These are phyloP conservation scores for Adelges cooleyi DNA, from an alignment of 1,140 invertebrate species.

Conservation along the genomic window DNA sequence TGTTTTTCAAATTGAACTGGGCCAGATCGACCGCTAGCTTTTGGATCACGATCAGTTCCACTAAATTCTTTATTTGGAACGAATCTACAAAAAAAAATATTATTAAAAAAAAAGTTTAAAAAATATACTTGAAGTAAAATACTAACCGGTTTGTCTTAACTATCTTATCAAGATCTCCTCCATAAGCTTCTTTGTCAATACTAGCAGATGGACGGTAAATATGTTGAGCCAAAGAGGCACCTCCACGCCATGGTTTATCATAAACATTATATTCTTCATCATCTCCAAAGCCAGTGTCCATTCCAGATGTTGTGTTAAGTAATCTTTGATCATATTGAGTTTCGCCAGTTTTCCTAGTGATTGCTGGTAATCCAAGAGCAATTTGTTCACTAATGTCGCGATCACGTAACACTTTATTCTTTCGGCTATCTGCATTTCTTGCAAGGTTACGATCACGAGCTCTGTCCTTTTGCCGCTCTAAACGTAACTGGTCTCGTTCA, in stretches of 20 bases:
- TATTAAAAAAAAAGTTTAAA: background rate
- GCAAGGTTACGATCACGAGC: conserved; percentile 86
- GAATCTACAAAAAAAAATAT: conserved; percentile 51
- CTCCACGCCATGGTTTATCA: conserved; percentile 84
- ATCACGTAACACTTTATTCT: conserved; percentile 77
- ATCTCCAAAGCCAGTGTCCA: conserved; percentile 93
- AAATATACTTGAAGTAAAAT: background rate
- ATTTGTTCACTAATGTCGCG: conserved; percentile 98
- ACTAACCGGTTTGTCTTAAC: conserved; percentile 72
- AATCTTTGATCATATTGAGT: conserved; percentile 90
- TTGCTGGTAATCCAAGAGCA: conserved; percentile 88
- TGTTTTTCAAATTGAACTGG: conserved; percentile 89
- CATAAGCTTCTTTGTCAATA: conserved; percentile 82
- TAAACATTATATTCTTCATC: conserved; percentile 98
- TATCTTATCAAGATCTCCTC: conserved; percentile 73
- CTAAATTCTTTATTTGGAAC: conserved; percentile 91
- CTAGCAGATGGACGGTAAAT: conserved; percentile 87
- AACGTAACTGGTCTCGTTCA: conserved; percentile 80
- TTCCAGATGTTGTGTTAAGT: conserved; percentile 89
- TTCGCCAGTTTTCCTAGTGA: conserved; percentile 58
- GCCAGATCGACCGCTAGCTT: conserved; percentile 74
- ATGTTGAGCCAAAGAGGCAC: conserved; percentile 68
- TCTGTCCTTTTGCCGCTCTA: conserved; percentile 81
- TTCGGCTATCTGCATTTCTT: conserved; percentile 56
- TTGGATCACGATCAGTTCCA: conserved; percentile 61